These are phyloP conservation scores for Thunnus maccoyii DNA, from an alignment of 2,113 vertebrate species.

Conservation along the genomic window DNA sequence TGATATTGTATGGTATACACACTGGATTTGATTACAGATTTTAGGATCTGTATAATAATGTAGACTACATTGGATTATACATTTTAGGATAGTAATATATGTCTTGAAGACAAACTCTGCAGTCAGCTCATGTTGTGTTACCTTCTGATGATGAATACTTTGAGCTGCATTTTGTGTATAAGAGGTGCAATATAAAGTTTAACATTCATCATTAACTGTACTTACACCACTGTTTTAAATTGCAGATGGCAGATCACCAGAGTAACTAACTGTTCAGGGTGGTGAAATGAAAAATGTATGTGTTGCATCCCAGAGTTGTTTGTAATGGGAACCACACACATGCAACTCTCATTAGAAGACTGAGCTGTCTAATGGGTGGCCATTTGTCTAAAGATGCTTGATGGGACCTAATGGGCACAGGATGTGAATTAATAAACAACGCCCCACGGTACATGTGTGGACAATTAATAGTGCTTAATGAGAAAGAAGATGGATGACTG, in stretches of 20 bases:
- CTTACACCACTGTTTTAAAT: not conserved
- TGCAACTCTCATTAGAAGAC: constrained; percentile 55
- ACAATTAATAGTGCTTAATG: constrained; percentile 80
- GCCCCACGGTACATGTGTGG: constrained; percentile 62
- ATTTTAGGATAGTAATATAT: too few relatives aligned
- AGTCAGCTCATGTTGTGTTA: too few relatives aligned
- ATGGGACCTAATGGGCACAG: constrained; percentile 75
- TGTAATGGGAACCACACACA: constrained; percentile 30
- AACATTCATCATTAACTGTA: not conserved
- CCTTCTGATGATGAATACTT: too few relatives aligned
- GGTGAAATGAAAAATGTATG: constrained; percentile 25
- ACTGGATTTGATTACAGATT: too few relatives aligned
- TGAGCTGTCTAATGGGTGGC: constrained; percentile 64
- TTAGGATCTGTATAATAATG: too few relatives aligned
- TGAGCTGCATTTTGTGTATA: not conserved
- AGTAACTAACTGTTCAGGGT: not conserved
- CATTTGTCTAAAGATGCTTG: constrained; percentile 74
- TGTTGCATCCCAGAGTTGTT: constrained; percentile 44
- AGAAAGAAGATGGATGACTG: constrained; percentile 71
- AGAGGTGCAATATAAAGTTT: not conserved
- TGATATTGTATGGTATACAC: too few relatives aligned
- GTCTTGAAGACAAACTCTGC: too few relatives aligned
- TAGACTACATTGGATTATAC: too few relatives aligned
- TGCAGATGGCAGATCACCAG: constrained; percentile 20
- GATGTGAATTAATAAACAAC: constrained; percentile 82